These are phyloP conservation scores for Pampusana beccarii DNA, from an alignment of 2,113 vertebrate species.

Conservation along the genomic window DNA sequence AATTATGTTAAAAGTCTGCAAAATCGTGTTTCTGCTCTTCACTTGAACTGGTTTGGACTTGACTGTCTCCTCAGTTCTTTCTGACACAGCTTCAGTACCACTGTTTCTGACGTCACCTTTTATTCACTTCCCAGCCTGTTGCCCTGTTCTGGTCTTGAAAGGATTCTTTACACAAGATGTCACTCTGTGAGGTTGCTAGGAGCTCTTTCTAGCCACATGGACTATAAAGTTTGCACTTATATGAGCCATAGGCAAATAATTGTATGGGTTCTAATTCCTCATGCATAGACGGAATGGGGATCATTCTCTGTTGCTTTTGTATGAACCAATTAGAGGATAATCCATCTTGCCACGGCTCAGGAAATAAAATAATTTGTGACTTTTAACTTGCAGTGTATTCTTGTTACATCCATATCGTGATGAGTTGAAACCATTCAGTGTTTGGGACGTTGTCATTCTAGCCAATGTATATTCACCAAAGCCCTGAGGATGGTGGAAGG, in stretches of 20 bases:
- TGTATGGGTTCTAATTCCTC: neutral
- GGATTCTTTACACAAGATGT: neutral
- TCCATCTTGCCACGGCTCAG: neutral
- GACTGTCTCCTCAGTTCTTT: neutral
- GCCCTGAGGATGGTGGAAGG: neutral
- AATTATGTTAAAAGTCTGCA: neutral
- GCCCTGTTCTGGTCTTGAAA: neutral
- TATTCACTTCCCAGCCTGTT: neutral
- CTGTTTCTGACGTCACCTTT: neutral
- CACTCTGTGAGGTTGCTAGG: neutral
- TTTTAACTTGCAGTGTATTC: neutral
- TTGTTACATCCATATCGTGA: fast-evolving
- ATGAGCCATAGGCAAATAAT: neutral
- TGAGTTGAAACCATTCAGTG: neutral
- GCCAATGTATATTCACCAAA: neutral
- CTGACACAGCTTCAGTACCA: neutral
- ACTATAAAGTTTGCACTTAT: neutral
- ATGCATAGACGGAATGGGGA: neutral
- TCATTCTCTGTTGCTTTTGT: neutral
- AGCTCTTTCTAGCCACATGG: neutral
- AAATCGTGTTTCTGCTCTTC: neutral
- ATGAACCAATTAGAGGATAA: neutral
- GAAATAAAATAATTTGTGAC: neutral
- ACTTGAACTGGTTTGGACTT: neutral
- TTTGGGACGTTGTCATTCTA: neutral